These are phyloP conservation scores for Tapera naevia DNA, from an alignment of 2,797 vertebrate genomes.

Conservation along the genomic window DNA sequence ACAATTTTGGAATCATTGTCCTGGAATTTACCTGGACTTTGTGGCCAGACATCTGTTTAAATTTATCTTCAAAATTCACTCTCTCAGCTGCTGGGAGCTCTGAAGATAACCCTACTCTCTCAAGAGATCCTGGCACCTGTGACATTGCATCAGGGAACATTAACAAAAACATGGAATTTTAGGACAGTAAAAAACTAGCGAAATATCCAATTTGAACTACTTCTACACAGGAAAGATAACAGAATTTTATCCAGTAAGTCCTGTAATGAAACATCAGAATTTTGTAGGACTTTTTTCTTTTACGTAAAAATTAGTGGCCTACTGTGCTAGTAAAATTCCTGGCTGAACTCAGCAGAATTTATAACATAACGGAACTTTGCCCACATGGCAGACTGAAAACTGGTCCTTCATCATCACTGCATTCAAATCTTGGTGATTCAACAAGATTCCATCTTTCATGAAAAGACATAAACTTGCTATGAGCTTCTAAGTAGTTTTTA, in stretches of 20 bases:
- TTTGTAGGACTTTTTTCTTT: neutral
- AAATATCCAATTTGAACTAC: neutral
- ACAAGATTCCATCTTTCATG: neutral
- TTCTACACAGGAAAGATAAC: neutral
- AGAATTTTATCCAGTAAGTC: neutral
- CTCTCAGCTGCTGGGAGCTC: conserved; percentile 82
- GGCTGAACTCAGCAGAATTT: neutral
- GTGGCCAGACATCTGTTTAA: conserved; percentile 92
- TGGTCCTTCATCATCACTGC: neutral
- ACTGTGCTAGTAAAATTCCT: neutral
- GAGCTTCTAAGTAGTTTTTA: neutral
- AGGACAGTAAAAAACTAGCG: conserved; percentile 1
- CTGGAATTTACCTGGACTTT: conserved; percentile 88
- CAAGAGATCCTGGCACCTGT: conserved; percentile 85
- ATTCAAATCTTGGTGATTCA: neutral
- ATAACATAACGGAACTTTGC: neutral
- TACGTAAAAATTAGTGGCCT: neutral
- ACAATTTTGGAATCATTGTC: neutral
- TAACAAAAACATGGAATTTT: conserved; percentile 44
- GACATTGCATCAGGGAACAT: conserved; percentile 92
- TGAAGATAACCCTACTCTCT: conserved; percentile 91
- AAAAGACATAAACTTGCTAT: neutral
- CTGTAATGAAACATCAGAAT: neutral
- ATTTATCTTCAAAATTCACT: conserved; percentile 86
- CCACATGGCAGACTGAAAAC: neutral